phyloP scores from a whole-genome alignment of 2,113 vertebrate genomes.

The Martes martes region DNA sequence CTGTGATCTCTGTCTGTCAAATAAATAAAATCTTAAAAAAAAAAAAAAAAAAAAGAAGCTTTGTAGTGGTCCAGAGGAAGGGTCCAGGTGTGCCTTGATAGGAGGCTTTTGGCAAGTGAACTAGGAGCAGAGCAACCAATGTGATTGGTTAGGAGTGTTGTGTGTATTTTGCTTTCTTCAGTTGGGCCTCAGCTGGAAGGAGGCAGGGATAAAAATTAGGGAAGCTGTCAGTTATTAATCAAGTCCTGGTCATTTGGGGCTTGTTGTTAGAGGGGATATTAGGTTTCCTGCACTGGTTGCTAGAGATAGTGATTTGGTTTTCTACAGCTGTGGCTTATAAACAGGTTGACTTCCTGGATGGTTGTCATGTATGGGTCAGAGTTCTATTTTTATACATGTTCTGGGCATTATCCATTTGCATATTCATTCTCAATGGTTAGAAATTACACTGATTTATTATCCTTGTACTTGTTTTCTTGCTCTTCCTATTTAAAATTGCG shows the following conservation, averaged over 20 bases:
- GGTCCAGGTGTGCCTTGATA: neutral
- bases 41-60: too few relatives aligned
- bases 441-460: neutral
- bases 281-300: neutral
- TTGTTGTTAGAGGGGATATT: neutral
- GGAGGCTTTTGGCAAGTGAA: neutral
- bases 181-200: neutral
- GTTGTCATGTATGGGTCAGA: neutral
- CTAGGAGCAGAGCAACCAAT: neutral
- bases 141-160: neutral
- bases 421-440: neutral
- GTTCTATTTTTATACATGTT: neutral
- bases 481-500: neutral
- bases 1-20: too few relatives aligned
- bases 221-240: neutral
- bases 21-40: too few relatives aligned
- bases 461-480: neutral
- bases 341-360: neutral
- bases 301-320: neutral
- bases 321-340: neutral
- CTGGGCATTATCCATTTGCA: neutral
- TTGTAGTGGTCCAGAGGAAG: too few relatives aligned
- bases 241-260: neutral
- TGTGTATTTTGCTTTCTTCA: neutral
- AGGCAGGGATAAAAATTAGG: neutral